phyloP scores from a whole-genome alignment of 2,797 vertebrate species.

The Coranthus polyacanthus region DNA sequence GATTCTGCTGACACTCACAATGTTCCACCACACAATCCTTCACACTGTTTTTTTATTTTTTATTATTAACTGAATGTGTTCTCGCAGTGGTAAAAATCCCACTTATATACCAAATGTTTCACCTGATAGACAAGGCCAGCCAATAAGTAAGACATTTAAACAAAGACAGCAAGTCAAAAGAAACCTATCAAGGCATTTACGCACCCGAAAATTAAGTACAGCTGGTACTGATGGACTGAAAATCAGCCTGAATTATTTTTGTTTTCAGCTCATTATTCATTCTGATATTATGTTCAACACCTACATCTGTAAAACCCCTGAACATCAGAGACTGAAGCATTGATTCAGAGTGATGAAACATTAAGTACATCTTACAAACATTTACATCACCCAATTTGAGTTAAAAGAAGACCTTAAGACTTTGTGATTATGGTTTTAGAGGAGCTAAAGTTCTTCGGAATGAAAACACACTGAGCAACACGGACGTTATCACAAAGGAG shows the following conservation, averaged over 20 bases:
- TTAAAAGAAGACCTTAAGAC: neutral
- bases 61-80: constrained; percentile 27
- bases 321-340: too few species aligned
- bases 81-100: constrained; percentile 5
- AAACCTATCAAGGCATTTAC: neutral
- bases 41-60: constrained; percentile 3
- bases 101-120: constrained; percentile 26
- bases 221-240: neutral
- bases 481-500: constrained; percentile 1
- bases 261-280: constrained; percentile 1
- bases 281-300: constrained; percentile 3
- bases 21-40: constrained; percentile 24
- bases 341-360: neutral
- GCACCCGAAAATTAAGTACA: constrained; percentile 1
- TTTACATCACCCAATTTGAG: neutral
- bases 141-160: constrained; percentile 16
- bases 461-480: neutral
- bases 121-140: constrained; percentile 14
- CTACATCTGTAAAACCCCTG: too few species aligned
- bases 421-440: neutral
- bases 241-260: constrained; percentile 12
- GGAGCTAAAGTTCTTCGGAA: neutral
- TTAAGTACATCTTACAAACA: neutral
- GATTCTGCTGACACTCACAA: constrained; percentile 55
- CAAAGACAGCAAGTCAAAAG: constrained; percentile 2